Evolutionary conservation across 2,113 vertebrate genomes (phyloP).

Genomic region (Podarcis cretensis): DNA sequence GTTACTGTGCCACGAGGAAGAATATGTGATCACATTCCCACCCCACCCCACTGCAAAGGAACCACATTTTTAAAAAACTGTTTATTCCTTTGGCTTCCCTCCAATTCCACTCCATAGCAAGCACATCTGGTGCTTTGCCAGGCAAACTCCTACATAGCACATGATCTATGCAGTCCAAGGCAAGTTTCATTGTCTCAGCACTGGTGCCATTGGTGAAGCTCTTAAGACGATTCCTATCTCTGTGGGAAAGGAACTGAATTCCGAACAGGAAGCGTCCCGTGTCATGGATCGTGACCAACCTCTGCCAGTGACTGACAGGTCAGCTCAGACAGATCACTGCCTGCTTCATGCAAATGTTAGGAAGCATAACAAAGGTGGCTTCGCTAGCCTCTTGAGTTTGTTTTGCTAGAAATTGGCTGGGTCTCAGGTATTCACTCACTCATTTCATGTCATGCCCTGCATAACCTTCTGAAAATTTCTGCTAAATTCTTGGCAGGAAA

Average conservation of each 20-base stretch:
- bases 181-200: slow-evolving; percentile 2
- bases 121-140: slow-evolving; percentile 36
- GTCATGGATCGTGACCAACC: neutral
- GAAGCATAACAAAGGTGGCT: neutral
- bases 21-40: slow-evolving; percentile 14
- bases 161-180: neutral
- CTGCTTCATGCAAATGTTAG: neutral
- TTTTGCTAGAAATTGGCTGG: neutral
- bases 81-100: slow-evolving; percentile 18
- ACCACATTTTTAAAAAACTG: neutral
- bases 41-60: slow-evolving; percentile 22
- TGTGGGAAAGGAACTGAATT: slow-evolving; percentile 10
- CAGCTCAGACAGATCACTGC: accelerated
- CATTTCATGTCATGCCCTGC: neutral
- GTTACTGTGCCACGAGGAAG: slow-evolving; percentile 16
- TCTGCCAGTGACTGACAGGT: neutral
- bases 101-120: slow-evolving; percentile 39
- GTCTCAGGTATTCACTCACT: neutral
- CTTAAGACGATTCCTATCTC: accelerated
- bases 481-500: neutral
- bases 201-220: neutral
- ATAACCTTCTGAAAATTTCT: neutral
- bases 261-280: neutral
- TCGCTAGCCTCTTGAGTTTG: neutral
- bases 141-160: slow-evolving; percentile 27